These are phyloP conservation scores for Chydorus sphaericus DNA, from an alignment of 2,888 invertebrate species.

Conservation along the genomic window DNA sequence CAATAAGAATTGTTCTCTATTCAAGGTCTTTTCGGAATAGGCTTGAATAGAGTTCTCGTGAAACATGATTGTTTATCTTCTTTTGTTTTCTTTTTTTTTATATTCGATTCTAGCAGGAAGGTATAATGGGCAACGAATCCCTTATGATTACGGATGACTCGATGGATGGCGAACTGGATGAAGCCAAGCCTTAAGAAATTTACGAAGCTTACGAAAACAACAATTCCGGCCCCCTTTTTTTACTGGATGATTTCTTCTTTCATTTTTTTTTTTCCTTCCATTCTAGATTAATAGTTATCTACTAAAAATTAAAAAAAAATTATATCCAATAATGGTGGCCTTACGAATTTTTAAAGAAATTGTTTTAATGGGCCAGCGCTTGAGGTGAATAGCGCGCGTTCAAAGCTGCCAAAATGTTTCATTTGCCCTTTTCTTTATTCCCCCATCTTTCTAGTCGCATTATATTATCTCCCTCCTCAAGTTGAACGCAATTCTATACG, in stretches of 20 bases:
- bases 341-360: not conserved
- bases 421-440: not conserved
- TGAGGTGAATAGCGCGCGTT: not conserved
- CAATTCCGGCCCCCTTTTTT: not conserved
- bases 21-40: too few relatives aligned
- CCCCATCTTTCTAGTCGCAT: not conserved
- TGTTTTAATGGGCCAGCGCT: not conserved
- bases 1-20: too few relatives aligned
- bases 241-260: not conserved
- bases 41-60: too few relatives aligned
- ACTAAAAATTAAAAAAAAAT: not conserved
- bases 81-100: not conserved
- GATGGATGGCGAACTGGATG: not conserved
- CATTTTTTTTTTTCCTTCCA: not conserved
- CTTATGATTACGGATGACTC: not conserved
- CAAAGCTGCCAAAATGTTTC: slow-evolving; percentile 2
- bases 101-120: not conserved
- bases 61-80: not conserved
- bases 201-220: too few relatives aligned
- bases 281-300: not conserved
- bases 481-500: too few relatives aligned
- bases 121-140: not conserved
- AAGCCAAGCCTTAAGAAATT: not conserved
- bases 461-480: too few relatives aligned
- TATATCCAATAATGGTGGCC: not conserved